Evolutionary conservation across 1,140 invertebrate species (phyloP), one percentile per base, ranked within the genome.

Genomic region (Aphaenogaster ashmeadi): DNA sequence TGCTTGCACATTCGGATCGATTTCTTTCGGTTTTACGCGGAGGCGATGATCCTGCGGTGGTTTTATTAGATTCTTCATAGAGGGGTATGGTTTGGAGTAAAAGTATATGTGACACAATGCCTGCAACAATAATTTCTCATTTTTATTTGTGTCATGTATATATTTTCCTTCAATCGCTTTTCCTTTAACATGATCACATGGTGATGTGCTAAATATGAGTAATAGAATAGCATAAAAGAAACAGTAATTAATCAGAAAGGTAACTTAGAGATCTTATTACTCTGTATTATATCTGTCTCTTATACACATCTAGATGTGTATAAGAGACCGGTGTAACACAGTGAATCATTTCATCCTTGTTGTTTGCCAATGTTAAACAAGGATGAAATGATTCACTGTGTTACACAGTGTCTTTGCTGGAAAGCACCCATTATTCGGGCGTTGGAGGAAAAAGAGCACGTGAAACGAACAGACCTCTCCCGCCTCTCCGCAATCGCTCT

Each of bases 81-180:
- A 94, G 1, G 93, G 89, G 87, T 93, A 95, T 8, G 95, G 95
- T 77, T 89, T 92, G 0, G 75, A 89, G 62, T 93, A 92, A 92
- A 95, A 95, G 74, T 95, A 95, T 47, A 87, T 80, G 86, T 95
- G 95, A 47, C 91, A 87, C 18, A 96, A 86, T 62, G 94, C 93
- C 94, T 95, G 64, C 66, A 94, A 91, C 6, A 89, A 71, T 47
- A 52, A 66, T 47, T 44, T 50, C 66, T 77, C 11, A 50, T 36
- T 88, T 87, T 81, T 41, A 60, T 77, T 85, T 66, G 11, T 1
- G 13, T 52, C 21, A 44, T 44, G 41, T 13, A 11, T 27, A 56
- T 54, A 18, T 64, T 0, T 64, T 38, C 36, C n/a, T 66, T 60
- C 56, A 27, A 27, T 27, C 1, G 44, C 44, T 64, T 36, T 18